Conservation (phyloP, 1,140 invertebrate species). For the Nebria ingens region DNA sequence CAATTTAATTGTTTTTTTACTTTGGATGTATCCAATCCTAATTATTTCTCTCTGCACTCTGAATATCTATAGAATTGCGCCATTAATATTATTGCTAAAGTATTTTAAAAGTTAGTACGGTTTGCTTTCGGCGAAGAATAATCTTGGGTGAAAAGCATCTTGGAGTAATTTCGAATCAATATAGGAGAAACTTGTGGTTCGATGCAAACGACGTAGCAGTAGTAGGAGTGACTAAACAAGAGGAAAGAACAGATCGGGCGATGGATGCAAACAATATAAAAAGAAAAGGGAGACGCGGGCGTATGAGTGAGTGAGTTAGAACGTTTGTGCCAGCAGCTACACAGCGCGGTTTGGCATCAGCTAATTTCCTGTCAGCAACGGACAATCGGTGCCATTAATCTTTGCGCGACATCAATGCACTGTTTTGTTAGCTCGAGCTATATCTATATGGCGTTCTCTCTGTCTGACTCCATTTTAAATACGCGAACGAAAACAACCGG, state of each 20-base stretch:
- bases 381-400: slow-evolving; percentile 27
- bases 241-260: background rate
- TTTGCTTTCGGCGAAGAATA: no score
- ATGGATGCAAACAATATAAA: background rate
- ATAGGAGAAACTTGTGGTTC: no score
- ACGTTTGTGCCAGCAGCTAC: background rate
- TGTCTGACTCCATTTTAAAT: slow-evolving; percentile 3
- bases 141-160: no score
- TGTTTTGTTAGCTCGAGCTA: slow-evolving; percentile 23
- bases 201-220: background rate
- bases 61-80: no score
- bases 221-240: background rate
- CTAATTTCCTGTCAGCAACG: slow-evolving; percentile 27
- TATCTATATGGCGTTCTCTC: slow-evolving; percentile 6
- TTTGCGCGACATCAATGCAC: slow-evolving; percentile 24
- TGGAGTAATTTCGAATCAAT: no score
- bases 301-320: background rate
- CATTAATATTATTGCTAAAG: no score
- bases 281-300: background rate
- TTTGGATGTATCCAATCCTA: no score
- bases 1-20: no score
- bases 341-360: slow-evolving; percentile 10
- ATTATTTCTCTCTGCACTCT: no score
- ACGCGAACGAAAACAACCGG: slow-evolving; percentile 22
- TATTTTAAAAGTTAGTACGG: no score